Base-by-base conservation (phyloP, 1,140 invertebrate genomes). In the Palaemon carinicauda region DNA sequence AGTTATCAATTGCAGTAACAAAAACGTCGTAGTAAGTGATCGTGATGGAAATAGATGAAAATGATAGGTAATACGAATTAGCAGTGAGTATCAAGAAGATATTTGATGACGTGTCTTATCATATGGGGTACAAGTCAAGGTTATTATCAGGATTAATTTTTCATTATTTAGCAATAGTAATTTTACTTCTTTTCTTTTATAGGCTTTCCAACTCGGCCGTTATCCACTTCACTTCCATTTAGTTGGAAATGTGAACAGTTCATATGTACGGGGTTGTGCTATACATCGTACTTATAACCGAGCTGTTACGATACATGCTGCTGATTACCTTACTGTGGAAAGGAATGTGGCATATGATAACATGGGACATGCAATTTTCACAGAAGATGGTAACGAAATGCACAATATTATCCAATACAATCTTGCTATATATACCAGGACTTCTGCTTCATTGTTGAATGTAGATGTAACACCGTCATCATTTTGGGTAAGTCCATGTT, bases 221-320 rank as follows among this genome's bases (percentile, higher is more conserved):
- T 89, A 89, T 52, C 88, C 88, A 15, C 78, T 89, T 53, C 88
- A 89, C 80, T 89, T 87, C 84, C 88, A 89, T 54, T 31, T 89
- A 79, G 79, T 80, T 21, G 88, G 88, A 2, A 71, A 87, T 50
- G 83, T 87, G 14, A 82, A 53, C 33, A 80, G 21, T 53, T 85
- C 79, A 0, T 89, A 89, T 56, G 75, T 89, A 41, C 82, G 88
- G 14, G 88, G 88, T 17, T 82, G 80, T 56, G 78, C 88, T 41
- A 80, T 89, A 17, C 88, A 89, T 56, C 88, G 84, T 24, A 87
- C 83, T 19, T 87, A 89, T 85, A 89, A 89, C 88, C 78, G 88
- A 19, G 88, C 88, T 15, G 33, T 84, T 15, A 89, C 88, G 17
- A 86, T 89, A 73, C 88, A 89, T 56, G 88, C 65, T 21, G 88